These are phyloP conservation scores for Sarcophaga peregrina DNA, from an alignment of 1,140 invertebrate species.

Conservation along the genomic window DNA sequence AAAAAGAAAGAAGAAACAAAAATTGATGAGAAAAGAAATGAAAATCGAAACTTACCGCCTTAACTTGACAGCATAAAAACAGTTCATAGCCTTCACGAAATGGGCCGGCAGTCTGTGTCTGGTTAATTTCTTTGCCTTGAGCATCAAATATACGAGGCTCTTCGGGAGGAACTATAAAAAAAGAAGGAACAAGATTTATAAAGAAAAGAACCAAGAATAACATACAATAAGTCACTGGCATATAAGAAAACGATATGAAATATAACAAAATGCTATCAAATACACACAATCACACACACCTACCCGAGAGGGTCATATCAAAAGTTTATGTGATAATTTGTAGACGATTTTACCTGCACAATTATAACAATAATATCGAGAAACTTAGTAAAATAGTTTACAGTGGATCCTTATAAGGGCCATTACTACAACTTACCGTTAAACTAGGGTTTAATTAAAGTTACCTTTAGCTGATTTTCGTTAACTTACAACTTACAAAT, in stretches of 20 bases:
- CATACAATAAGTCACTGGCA: neutral
- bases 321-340: neutral
- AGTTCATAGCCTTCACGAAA: constrained; percentile 85
- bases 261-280: neutral
- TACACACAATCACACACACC: neutral
- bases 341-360: too few relatives aligned
- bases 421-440: too few relatives aligned
- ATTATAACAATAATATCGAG: too few relatives aligned
- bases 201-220: constrained; percentile 35
- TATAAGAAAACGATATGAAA: neutral
- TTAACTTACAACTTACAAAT: too few relatives aligned
- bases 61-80: constrained; percentile 83
- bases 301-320: neutral
- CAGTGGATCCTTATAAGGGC: too few relatives aligned
- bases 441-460: too few relatives aligned
- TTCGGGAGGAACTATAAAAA: constrained; percentile 78
- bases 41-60: constrained; percentile 78
- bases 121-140: constrained; percentile 80
- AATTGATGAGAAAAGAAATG: constrained; percentile 35
- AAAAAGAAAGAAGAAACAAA: neutral
- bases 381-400: too few relatives aligned
- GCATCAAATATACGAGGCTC: constrained; percentile 83
- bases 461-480: too few relatives aligned
- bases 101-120: constrained; percentile 73
- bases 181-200: constrained; percentile 35